Evolutionary conservation across 1,140 invertebrate genomes (phyloP).

Genomic region (Orchestia grillus): DNA sequence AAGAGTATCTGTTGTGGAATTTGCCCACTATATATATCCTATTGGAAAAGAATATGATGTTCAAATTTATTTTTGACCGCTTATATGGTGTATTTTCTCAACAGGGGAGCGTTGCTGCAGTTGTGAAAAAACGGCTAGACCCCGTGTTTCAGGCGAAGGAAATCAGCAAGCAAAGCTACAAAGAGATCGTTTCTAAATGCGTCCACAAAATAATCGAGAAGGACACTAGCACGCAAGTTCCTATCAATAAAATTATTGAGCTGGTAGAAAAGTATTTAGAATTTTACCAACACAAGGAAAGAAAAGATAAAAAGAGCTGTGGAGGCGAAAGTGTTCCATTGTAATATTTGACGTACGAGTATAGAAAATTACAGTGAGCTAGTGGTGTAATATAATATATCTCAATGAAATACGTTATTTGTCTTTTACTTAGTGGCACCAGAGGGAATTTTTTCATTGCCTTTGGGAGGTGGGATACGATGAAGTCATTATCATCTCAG

Average conservation of each 20-base stretch:
- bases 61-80: too few species aligned
- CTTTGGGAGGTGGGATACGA: not conserved
- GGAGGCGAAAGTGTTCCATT: not conserved
- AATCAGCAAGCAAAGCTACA: constrained; percentile 36
- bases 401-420: not conserved
- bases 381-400: not conserved
- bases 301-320: not conserved
- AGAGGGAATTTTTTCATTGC: not conserved
- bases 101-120: constrained; percentile 15
- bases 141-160: not conserved
- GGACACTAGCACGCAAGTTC: not conserved
- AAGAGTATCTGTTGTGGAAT: too few species aligned
- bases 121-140: constrained; percentile 13
- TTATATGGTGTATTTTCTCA: not conserved
- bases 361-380: not conserved
- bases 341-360: not conserved
- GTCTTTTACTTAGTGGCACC: not conserved
- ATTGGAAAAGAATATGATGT: too few species aligned
- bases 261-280: constrained; percentile 12
- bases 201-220: constrained; percentile 24
- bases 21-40: too few species aligned
- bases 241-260: not conserved
- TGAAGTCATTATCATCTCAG: not conserved
- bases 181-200: constrained; percentile 31
- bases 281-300: constrained; percentile 44